Evolutionary conservation across 2,797 vertebrate species (phyloP), one percentile per base, ranked within the genome.

Genomic region (Gymnopithys bicolor): DNA sequence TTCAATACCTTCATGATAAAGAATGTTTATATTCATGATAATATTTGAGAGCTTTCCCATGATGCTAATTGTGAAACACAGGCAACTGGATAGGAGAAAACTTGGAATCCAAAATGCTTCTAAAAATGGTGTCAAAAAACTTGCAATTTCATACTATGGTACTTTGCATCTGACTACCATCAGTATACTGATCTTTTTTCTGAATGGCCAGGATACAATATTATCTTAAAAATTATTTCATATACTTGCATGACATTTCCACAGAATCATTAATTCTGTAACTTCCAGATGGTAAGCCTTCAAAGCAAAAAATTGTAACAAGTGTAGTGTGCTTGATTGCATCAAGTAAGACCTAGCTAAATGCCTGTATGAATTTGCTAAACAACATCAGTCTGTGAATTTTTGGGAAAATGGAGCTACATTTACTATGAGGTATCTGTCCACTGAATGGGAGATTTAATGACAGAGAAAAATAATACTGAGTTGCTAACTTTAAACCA

Each of bases 301-400:
- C 91, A 93, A 97, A 95, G 90, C 94, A 98, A 97, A 97, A 97
- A 94, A 96, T 70, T 89, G 78, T 93, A 96, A 94, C 93, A 96
- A 96, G 74, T 85, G 75, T 96, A 87, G 91, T 48, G 39, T 85
- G 46, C 93, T 97, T 79, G 71, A 95, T 52, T 91, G 90, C 71
- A 37, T 95, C 94, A 95, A 97, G 90, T 86, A 94, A 95, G 82
- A 97, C 63, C 43, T 27, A 91, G 93, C 66, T 82, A 94, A 96
- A 95, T 89, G 80, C 71, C 73, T 87, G 35, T 92, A 87, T 39
- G 73, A 95, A 93, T 87, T 85, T 75, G 83, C 80, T 87, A 70
- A 95, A 94, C 43, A 25, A 81, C 71, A 93, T 81, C 93, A 95
- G 86, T 74, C 92, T 84, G 56, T 77, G 83, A 94, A 56, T 94